phyloP scores from a whole-genome alignment of 2,797 vertebrate species.

The Heliangelus exortis region DNA sequence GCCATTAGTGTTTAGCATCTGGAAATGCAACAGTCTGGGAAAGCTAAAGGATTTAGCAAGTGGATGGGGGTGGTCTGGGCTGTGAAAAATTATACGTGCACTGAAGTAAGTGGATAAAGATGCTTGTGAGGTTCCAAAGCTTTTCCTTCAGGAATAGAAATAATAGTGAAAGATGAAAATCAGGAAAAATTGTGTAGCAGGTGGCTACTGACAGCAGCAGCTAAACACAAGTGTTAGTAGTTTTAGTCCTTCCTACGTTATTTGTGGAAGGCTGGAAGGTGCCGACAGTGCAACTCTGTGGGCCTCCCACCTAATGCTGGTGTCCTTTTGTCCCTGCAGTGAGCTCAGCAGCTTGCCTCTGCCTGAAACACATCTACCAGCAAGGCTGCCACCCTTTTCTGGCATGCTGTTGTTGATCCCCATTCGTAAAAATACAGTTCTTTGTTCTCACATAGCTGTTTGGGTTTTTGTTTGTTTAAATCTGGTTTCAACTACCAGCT shows the following conservation, averaged over 20 bases:
- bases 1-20: constrained; percentile 13
- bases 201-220: constrained; percentile 5
- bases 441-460: background rate
- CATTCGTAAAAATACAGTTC: background rate
- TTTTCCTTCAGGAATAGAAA: constrained; percentile 23
- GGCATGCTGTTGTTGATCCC: background rate
- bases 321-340: background rate
- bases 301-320: fast-evolving
- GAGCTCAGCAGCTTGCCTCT: background rate
- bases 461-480: no score
- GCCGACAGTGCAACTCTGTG: fast-evolving
- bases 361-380: background rate
- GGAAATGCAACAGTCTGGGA: background rate
- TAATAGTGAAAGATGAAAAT: background rate
- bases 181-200: background rate
- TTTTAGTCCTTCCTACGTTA: background rate
- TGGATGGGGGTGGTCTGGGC: background rate
- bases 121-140: background rate
- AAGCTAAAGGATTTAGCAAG: background rate
- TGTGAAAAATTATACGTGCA: background rate
- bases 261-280: background rate
- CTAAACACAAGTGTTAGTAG: background rate
- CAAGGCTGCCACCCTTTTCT: background rate
- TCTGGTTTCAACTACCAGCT: no score
- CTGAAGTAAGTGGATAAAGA: constrained; percentile 29